Base-by-base conservation (phyloP, 1,140 invertebrate species). In the Brachionus manjavacas region DNA sequence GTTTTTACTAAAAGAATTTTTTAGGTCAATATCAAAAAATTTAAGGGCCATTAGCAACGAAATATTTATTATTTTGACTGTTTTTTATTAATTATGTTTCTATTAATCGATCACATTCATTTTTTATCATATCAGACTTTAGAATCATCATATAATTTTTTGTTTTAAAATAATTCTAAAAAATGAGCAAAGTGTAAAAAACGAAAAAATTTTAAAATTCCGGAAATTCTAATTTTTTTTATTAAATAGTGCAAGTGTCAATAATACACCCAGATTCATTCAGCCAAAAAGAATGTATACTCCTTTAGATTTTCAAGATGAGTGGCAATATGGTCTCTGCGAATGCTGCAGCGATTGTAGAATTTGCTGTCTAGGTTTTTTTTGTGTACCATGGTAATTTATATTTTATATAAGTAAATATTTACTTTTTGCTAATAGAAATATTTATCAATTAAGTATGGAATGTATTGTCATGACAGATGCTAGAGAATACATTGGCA, bases 301-400 rank as follows among this genome's bases (percentile, higher is more conserved):
- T 35, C 55, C 76, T 1, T 25, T 80, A 55, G 76, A 80, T 8
- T 80, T 60, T 20, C 41, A 80, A 64, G 55, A 80, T 1, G 76
- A 80, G 4, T 80, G 76, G 76, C 46, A 55, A n/a, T 80, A 52
- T 80, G 76, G 76, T 39, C 43, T 80, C 4, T 80, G 76, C 16
- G 76, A 80, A 23, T 80, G 76, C 20, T 80, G 46, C 8, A 80
- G 49, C 31, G 76, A 80, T 23, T 64, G 46, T 23, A 80, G 23
- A 60, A 80, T 80, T 39, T 80, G 76, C 16, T 80, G 76, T 39
- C 31, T 60, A 4, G 76, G 49, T n/a, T 80, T 55, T 39, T 80
- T 80, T 80, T 80, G 76, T 25, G 9, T 64, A 31, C 55, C 55
- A 39, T 80, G 76, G 76, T 80, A 80, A 25, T 31, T 20, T 2